These are phyloP conservation scores for human DNA, from an alignment of 2,113 vertebrate species.

Conservation along the genomic window GRCh38 chr4:30969001-30969500, in stretches of 20 bases:
- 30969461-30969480: neutral
- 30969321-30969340: slow-evolving; percentile 19
- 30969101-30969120: slow-evolving; percentile 37
- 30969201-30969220: slow-evolving; percentile 46
- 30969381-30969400: neutral
- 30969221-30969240: neutral
- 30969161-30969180: slow-evolving; percentile 1
- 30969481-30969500: neutral
- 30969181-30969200: neutral
- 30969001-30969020: neutral
- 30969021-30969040: slow-evolving; percentile 23
- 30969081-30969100: slow-evolving; percentile 63
- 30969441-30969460: neutral
- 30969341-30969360: neutral
- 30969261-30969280: neutral
- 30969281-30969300: neutral
- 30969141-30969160: slow-evolving; percentile 44
- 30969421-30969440: neutral
- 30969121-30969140: slow-evolving; percentile 16
- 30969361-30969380: neutral
- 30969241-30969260: neutral
- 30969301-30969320: neutral
- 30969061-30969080: slow-evolving; percentile 52
- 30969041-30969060: slow-evolving; percentile 54
- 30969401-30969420: neutral